A percentile compares a stretch with the other conserved stretches of the same genome.
These are phyloP conservation scores for Brachymystax lenok DNA, from an alignment of 2,797 vertebrate genomes.

Conservation along the genomic window DNA sequence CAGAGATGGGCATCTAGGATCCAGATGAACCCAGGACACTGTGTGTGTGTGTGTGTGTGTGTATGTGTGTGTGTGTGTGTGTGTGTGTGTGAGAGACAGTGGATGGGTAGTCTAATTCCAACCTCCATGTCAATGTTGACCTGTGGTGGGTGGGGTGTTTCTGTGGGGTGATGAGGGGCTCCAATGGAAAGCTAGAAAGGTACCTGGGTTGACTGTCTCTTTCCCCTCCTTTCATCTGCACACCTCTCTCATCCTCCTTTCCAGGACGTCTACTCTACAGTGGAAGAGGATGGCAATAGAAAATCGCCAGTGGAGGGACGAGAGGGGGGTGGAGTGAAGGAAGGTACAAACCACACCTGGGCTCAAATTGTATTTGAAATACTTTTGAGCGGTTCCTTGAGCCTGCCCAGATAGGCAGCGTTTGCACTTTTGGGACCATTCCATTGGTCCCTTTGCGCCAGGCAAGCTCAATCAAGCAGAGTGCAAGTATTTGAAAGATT, in stretches of 20 bases:
- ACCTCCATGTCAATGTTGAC: conserved; percentile 67
- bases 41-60: conserved; percentile 39
- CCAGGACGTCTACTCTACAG: background rate
- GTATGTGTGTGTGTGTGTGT: conserved; percentile 40
- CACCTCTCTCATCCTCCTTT: conserved; percentile 45
- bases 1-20: background rate
- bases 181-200: conserved; percentile 43
- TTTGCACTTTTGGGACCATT: background rate
- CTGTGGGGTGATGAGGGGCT: conserved; percentile 52
- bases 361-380: background rate
- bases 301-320: background rate
- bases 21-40: background rate
- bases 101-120: conserved; percentile 62
- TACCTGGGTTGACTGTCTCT: conserved; percentile 43
- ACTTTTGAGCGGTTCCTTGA: background rate
- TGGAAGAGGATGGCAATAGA: background rate
- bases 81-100: conserved; percentile 39
- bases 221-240: background rate
- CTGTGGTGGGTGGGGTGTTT: conserved; percentile 63
- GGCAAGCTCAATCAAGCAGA: background rate
- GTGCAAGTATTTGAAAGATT: background rate
- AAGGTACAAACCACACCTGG: background rate
- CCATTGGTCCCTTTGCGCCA: background rate
- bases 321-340: background rate
- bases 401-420: background rate